A percentile compares a stretch with the other conserved stretches of the same genome.
These are phyloP conservation scores for Chelonia mydas DNA, from an alignment of 2,797 vertebrate species.

Conservation along the genomic window DNA sequence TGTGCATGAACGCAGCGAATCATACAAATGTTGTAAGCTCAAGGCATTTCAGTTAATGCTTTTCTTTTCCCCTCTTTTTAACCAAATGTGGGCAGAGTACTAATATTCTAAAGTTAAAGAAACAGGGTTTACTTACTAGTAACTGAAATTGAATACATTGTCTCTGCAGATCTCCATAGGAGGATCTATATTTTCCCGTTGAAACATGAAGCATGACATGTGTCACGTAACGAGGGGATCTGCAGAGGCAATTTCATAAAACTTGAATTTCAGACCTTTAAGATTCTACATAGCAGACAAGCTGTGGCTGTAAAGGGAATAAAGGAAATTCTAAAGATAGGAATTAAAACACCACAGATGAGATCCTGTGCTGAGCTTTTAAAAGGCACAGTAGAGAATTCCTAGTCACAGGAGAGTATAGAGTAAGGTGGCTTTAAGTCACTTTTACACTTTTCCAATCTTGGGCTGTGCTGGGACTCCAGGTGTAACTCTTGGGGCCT, in stretches of 20 bases:
- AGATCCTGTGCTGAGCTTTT: neutral
- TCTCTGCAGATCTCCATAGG: neutral
- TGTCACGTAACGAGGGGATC: neutral
- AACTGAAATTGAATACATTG: neutral
- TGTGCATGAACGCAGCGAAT: neutral
- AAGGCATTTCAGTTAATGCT: neutral
- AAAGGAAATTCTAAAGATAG: neutral
- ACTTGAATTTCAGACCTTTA: neutral
- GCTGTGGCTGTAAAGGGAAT: neutral
- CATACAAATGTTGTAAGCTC: fast-evolving
- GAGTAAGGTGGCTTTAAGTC: neutral
- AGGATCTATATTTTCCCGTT: neutral
- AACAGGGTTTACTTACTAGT: neutral
- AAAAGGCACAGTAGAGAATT: neutral
- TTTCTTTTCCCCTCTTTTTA: neutral
- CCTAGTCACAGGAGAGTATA: neutral
- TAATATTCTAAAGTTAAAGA: neutral
- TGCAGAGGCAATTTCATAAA: neutral
- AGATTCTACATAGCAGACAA: neutral
- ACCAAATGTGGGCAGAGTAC: neutral
- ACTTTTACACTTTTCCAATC: neutral
- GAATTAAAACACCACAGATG: neutral
- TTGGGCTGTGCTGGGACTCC: neutral
- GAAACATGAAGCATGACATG: neutral
- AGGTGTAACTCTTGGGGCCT: fast-evolving